Base-by-base conservation (phyloP, 2,888 invertebrate species). In the Tiphia femorata region DNA sequence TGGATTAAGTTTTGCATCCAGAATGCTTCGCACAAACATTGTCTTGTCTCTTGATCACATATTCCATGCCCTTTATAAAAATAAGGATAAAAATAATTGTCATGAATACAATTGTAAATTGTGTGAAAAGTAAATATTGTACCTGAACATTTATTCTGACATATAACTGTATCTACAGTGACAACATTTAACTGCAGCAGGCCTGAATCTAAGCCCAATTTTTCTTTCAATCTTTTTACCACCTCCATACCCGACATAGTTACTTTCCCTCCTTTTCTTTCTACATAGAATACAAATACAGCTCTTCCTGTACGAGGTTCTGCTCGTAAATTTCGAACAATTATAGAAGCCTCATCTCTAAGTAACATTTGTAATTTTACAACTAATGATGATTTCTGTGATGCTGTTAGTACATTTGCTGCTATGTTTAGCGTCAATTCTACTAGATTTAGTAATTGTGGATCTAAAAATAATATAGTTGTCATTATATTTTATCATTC, bases 11-110 rank as follows among this genome's bases (percentile, higher is more conserved):
- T 93, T 84, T 95, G 92, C 95, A 97, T 97, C 97, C 97, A 97
- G 86, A 97, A 97, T 16, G 96, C 93, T 84, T 97, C 95, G 84
- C 97, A 97, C 73, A 93, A 88, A 78, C 97, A 97, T 50, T 90
- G 87, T 72, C 96, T 88, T 4, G 93, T 90, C 69, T 91, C 89
- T 77, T 92, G 91, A 82, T 95, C 92, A 85, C 97, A 97, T 27
- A 88, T 87, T 48, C 97, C 97, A 84, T 97, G 97, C 5, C 86
- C 86, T 85, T 58, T 4, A 67, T 53, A 44, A 49, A 35, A 56
- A 58, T 25, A 25, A 40, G 20, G 16, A 38, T 21, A 42, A 41
- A 17, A n/a, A 20, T 37, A 35, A 14, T 5, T 42, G 40, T 3
- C 29, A 8, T 8, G 21, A 3, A 2, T 38, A 1, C 7, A 41